phyloP scores from a whole-genome alignment of 2,797 vertebrate genomes.

The Chrosomus eos region DNA sequence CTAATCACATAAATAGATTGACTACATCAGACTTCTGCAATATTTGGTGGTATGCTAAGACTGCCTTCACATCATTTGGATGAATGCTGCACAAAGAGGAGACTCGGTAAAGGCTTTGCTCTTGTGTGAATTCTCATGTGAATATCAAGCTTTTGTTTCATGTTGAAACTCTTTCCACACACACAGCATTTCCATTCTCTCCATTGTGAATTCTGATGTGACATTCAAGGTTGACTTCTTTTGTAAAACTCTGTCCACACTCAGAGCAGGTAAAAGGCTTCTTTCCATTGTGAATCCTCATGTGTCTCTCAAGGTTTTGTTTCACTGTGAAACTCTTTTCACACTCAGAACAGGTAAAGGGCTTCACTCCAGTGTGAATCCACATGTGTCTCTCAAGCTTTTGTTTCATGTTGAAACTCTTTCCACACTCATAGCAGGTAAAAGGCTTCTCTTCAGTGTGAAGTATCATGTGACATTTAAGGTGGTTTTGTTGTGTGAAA shows the following conservation, averaged over 20 bases:
- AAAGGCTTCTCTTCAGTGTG: not conserved
- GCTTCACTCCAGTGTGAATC: not conserved
- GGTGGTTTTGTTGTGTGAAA: conserved; percentile 4
- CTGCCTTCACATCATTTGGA: not conserved
- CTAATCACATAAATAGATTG: not conserved
- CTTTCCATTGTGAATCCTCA: not conserved
- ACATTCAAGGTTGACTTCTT: not conserved
- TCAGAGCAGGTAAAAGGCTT: not conserved
- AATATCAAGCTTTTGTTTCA: not conserved
- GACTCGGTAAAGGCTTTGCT: not conserved
- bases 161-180: conserved; percentile 10
- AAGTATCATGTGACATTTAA: conserved; percentile 7
- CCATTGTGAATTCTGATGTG: not conserved
- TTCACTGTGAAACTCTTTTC: conserved; percentile 14
- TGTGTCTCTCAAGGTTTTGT: conserved; percentile 1
- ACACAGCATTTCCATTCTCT: no score
- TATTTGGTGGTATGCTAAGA: not conserved
- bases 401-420: conserved; percentile 3
- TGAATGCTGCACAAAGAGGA: not conserved
- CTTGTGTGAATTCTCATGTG: not conserved
- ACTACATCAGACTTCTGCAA: not conserved
- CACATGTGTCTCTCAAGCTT: conserved; percentile 6
- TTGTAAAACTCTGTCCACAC: not conserved
- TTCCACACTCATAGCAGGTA: not conserved
- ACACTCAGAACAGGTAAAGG: not conserved